Base-by-base conservation (phyloP, 2,797 vertebrate genomes). In the Limnodromus scolopaceus region DNA sequence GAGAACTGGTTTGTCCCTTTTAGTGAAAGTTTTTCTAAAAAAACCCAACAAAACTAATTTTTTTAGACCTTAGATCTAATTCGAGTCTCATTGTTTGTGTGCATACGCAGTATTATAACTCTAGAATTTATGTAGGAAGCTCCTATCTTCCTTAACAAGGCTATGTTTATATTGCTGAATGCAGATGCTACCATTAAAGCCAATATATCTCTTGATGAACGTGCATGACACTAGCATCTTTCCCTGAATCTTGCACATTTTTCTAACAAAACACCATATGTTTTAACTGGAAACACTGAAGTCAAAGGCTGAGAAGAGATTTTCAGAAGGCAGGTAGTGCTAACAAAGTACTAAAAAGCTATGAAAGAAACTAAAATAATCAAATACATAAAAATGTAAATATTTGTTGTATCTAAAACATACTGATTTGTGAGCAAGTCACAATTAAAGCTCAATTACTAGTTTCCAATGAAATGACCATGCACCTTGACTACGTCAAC, bases 371-470 rank as follows among this genome's bases (percentile, higher is more conserved):
- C 65, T 92, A 96, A 98, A 97, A 97, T 71, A 96, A 95, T 90
- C 94, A 93, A 96, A 94, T 90, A 95, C 89, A 96, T 95, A 92
- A 94, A 96, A 96, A 95, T 36, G 88, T 94, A 97, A 97, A 95
- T 97, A 93, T 94, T 25, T 92, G 68, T 96, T 94, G 81, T 93
- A 92, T 91, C 91, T 96, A 96, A 96, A 97, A 96, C 92, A 94
- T 96, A 96, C 24, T 14, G 54, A 93, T 93, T 95, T 97, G 96
- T 96, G 96, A 97, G 94, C 89, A 87, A 96, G 84, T 97, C 92
- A 97, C 96, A 97, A 89, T 98, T 97, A 98, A 98, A 98, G 97
- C 97, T 97, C 97, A 95, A 39, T 93, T 89, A 91, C 95, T 72
- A 84, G 78, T 90, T 96, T 96, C 87, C 80, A 51, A 95, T 91